A percentile compares a stretch with the other conserved stretches of the same genome.
Conservation (phyloP, 1,140 invertebrate genomes). For the Drosophila oshimai region DNA sequence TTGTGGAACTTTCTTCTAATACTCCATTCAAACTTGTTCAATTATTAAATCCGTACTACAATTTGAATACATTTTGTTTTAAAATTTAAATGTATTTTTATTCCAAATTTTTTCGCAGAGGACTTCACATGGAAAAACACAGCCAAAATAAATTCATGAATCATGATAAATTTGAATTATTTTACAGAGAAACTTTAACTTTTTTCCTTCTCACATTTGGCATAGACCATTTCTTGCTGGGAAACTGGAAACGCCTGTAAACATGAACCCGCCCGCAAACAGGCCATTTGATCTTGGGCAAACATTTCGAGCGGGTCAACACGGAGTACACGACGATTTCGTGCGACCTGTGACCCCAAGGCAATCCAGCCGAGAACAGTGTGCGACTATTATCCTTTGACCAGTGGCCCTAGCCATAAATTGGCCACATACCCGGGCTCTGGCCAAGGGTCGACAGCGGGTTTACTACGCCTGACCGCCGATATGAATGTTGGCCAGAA, state of each 20-base stretch:
- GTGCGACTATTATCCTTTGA: slow-evolving; percentile 77
- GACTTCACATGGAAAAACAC: too few relatives aligned
- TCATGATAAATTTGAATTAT: slow-evolving; percentile 35
- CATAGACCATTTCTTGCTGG: background rate
- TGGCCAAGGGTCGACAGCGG: slow-evolving; percentile 68
- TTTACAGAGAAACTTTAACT: slow-evolving; percentile 1
- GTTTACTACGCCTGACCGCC: slow-evolving; percentile 53
- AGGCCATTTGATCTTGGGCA: slow-evolving; percentile 72
- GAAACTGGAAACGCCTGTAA: slow-evolving; percentile 57
- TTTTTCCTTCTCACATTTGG: background rate
- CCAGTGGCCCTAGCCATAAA: slow-evolving; percentile 76
- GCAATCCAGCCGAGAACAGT: slow-evolving; percentile 42
- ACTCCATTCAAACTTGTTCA: too few relatives aligned
- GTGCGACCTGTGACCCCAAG: slow-evolving; percentile 33
- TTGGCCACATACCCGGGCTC: slow-evolving; percentile 70
- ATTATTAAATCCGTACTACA: too few relatives aligned
- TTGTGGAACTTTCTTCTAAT: too few relatives aligned
- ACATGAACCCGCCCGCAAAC: slow-evolving; percentile 35
- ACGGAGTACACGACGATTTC: slow-evolving; percentile 30
- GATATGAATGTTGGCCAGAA: slow-evolving; percentile 47
- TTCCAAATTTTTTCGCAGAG: too few relatives aligned
- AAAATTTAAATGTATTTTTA: too few relatives aligned
- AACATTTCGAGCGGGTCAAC: slow-evolving; percentile 70
- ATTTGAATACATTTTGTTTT: too few relatives aligned
- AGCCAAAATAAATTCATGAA: slow-evolving; percentile 38